Base-by-base conservation (phyloP, 1,140 invertebrate genomes). In the Semibalanus balanoides region DNA sequence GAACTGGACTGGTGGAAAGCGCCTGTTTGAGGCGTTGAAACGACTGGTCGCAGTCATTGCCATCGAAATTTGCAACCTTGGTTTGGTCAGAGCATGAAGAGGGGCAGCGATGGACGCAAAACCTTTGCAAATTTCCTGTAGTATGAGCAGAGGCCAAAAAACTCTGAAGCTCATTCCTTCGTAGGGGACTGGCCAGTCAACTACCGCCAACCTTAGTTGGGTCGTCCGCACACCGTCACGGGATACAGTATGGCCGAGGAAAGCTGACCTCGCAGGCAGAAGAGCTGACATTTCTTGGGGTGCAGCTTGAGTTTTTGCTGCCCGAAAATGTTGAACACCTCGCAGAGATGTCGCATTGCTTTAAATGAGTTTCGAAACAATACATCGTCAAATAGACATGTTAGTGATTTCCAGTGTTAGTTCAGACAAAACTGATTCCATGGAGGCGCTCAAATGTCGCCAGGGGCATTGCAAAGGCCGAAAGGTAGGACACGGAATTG, bases 221-320 rank as follows among this genome's bases (percentile, higher is more conserved):
- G 51, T 64, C 51, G 11, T 64, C 1, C 22, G 22, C 22, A n/a
- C 7, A 1, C 1, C 22, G 7, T n/a, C n/a, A n/a, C n/a, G 22
- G n/a, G 51, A 64, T 25, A 64, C 51, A 1, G 3, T 1, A 64
- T 25, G 51, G 7, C 51, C 51, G 22, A 78, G 73, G 30, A 30
- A n/a, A 78, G 29, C 11, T n/a, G n/a, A n/a, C n/a, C n/a, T n/a
- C n/a, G n/a, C n/a, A n/a, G n/a, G n/a, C n/a, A n/a, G 17, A 77
- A 75, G 11, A 75, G 14, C 7, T 43, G 0, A 35, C 77, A 78
- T 25, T 77, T 78, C 27, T 75, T 30, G 29, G 77, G 69, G 69
- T 74, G 78, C 19, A 78, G 31, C 76, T 78, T 78, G 7, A 78
- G 76, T n/a, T 77, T n/a, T 75, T 11, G 75, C 76, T 27, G n/a